Evolutionary conservation across 2,113 vertebrate species (phyloP), one percentile per base, ranked within the genome.

Genomic region (Origma solitaria): DNA sequence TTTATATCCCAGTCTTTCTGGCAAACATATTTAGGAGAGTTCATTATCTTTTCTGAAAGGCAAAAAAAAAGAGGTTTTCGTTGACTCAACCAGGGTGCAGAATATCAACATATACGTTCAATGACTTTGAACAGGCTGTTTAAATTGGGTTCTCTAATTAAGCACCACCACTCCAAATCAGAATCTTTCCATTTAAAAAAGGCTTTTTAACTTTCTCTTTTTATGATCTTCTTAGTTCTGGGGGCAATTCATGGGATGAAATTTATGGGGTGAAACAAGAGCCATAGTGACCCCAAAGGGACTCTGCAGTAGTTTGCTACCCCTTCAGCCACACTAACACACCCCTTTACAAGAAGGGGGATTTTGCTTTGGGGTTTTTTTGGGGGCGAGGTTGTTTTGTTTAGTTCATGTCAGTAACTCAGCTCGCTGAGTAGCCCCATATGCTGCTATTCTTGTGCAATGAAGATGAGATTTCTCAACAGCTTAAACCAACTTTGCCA

Each of bases 1-100:
- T 83, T 96, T 95, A 62, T 88, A 71, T 50, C 31, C 35, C 37
- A 90, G 1, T 83, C 82, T 71, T 88, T 80, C 90, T 93, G 64
- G 88, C 13, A 42, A 88, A 78, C 80, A 93, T 12, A 86, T 80
- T 93, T 93, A 49, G 15, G 25, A 82, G 27, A 73, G 37, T 70
- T 60, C 89, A 81, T 80, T 86, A n/a, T 58, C 51, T 73, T 81
- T 86, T 58, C 82, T 92, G 60, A 78, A 88, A 62, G 64, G 15
- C 76, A 64, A 6, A 88, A 77, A 35, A 64, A 6, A 88, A 77
- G 35, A 93, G 33, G 42, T 77, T 95, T 94, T 57, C 0, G 0
- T 51, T 88, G 54, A 42, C 42, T 62, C n/a, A 90, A 31, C 17
- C 60, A 15, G 9, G 1, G 20, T 45, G 37, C 38, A 78, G 76